A percentile compares a stretch with the other conserved stretches of the same genome.
Conservation (phyloP, 2,888 invertebrate species). For the Rhorus exstirpatorius region DNA sequence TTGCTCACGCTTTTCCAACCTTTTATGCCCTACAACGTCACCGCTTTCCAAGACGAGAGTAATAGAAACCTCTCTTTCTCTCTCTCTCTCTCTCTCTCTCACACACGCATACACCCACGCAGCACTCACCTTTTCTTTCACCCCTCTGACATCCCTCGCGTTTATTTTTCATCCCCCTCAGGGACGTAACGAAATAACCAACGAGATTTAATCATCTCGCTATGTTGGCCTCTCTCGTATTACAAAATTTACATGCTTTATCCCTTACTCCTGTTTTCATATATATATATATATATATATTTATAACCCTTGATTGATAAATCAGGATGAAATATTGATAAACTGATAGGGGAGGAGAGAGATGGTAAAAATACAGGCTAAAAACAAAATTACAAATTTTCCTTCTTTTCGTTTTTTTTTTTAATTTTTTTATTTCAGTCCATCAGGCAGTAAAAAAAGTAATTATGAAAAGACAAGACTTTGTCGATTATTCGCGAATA, state of each 20-base stretch:
- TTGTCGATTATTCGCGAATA: not conserved
- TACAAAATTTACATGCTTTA: conserved; percentile 52
- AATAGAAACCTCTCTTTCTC: conserved; percentile 49
- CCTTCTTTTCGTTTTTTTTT: conserved; percentile 16
- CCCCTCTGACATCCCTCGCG: conserved; percentile 36
- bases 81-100: conserved; percentile 31
- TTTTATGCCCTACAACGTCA: conserved; percentile 61
- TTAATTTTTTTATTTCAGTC: not conserved
- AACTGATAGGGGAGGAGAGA: conserved; percentile 7
- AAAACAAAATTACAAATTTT: conserved; percentile 18
- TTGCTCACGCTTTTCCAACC: conserved; percentile 57
- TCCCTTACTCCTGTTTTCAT: not conserved
- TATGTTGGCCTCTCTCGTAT: conserved; percentile 36
- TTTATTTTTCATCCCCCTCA: conserved; percentile 37
- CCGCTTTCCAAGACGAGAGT: conserved; percentile 37
- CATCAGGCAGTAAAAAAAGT: not conserved
- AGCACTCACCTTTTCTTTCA: not conserved
- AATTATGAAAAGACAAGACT: not conserved
- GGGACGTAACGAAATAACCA: conserved; percentile 61
- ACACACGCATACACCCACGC: not conserved
- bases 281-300: not conserved
- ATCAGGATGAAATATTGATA: conserved; percentile 59
- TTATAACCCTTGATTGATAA: conserved; percentile 44
- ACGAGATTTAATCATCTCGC: conserved; percentile 64
- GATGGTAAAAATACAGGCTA: conserved; percentile 2